Base-by-base conservation (phyloP, 1,140 invertebrate species). In the Nephila pilipes region DNA sequence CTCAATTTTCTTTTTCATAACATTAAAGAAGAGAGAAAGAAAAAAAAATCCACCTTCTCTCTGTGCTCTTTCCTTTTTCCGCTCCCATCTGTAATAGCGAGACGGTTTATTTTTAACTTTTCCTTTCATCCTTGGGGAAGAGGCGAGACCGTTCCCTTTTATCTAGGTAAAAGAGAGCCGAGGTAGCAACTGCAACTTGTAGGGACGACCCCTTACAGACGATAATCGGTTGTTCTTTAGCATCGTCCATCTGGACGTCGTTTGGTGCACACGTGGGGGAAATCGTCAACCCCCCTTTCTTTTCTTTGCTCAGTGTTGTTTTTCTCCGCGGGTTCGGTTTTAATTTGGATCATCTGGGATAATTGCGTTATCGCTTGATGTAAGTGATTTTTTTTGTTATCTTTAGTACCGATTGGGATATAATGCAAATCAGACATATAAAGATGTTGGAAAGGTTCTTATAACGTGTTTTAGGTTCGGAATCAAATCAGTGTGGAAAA, bases 181-280 rank as follows among this genome's bases (percentile, higher is more conserved):
- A 36, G 69, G 16, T 25, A 75, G 69, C 69, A 29, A 75, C 69
- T 75, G 69, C 69, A 75, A 75, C 69, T 75, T 75, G 69, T 75
- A 75, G 69, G 69, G 29, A 75, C 69, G 69, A 75, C 69, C 69
- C 69, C 69, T 75, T 18, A 20, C 25, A 36, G 69, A 75, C 25
- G 69, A 32, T 75, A 75, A 75, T 75, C 69, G 69, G 69, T 75
- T 75, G 69, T 32, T 36, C 25, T 36, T 32, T 12, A 4, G 14
- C 69, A 3, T 32, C 69, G 25, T 75, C 29, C 29, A 32, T 75
- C 25, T 75, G 69, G 58, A 75, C 16, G 29, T 75, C 69, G 69
- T 32, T 29, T 75, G 25, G 14, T 18, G 16, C 10, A 12, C 69
- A 75, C 69, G 69, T 75, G 69, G 69, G 69, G 65, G 69, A 22